These are phyloP conservation scores for Apolygus lucorum DNA, from an alignment of 1,140 invertebrate genomes.

Conservation along the genomic window DNA sequence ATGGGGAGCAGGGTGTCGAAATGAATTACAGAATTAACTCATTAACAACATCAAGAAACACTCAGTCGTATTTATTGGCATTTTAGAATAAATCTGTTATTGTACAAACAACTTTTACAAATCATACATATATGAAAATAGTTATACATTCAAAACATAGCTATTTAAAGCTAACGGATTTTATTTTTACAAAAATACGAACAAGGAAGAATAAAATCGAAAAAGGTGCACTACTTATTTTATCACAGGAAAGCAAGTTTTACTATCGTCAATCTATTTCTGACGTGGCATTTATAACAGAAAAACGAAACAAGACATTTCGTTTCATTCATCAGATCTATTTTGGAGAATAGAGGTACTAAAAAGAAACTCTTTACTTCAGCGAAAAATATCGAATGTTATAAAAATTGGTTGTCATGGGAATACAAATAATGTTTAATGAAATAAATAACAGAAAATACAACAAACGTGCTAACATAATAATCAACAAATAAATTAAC, in stretches of 20 bases:
- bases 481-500: slow-evolving; percentile 13
- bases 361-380: too few species aligned
- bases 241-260: slow-evolving; percentile 15
- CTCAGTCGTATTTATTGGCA: neutral
- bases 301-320: too few species aligned
- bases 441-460: slow-evolving; percentile 4
- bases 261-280: too few species aligned
- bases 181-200: slow-evolving; percentile 12
- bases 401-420: slow-evolving; percentile 4
- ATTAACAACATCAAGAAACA: too few species aligned
- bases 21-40: too few species aligned
- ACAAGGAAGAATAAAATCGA: slow-evolving; percentile 9
- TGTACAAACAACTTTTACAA: neutral
- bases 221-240: slow-evolving; percentile 1
- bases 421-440: neutral
- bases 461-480: neutral
- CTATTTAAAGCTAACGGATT: neutral
- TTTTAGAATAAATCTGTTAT: neutral
- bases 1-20: too few species aligned
- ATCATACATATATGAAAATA: slow-evolving; percentile 9
- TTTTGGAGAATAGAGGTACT: too few species aligned
- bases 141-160: slow-evolving; percentile 9
- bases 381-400: too few species aligned
- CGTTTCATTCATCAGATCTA: too few species aligned
- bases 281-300: too few species aligned